These are phyloP conservation scores for Aphidius ervi DNA, from an alignment of 1,140 invertebrate species.

Conservation along the genomic window DNA sequence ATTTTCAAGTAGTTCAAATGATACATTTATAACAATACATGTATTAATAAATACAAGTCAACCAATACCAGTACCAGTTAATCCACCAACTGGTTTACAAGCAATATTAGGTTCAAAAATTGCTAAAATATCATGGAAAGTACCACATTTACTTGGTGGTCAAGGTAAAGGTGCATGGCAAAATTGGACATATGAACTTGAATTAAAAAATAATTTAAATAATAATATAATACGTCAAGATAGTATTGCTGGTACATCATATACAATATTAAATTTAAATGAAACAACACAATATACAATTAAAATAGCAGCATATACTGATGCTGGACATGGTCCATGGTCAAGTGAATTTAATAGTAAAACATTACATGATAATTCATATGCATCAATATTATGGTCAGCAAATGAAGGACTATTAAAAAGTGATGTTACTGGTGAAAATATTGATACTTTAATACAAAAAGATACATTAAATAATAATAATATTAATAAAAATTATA, in stretches of 20 bases:
- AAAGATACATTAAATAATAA: conserved; percentile 54
- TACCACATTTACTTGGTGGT: conserved; percentile 69
- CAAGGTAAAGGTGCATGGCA: conserved; percentile 81
- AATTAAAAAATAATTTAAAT: conserved; percentile 60
- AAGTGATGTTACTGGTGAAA: conserved; percentile 71
- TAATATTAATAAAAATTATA: conserved; percentile 52
- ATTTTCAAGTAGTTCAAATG: conserved; percentile 55
- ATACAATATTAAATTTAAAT: conserved; percentile 63
- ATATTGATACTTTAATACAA: conserved; percentile 62
- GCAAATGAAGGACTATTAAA: conserved; percentile 65
- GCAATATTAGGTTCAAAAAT: conserved; percentile 69
- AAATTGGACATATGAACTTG: conserved; percentile 80
- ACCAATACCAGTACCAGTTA: conserved; percentile 71
- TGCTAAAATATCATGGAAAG: conserved; percentile 76
- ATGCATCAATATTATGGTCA: conserved; percentile 67
- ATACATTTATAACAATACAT: conserved; percentile 54
- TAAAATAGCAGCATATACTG: conserved; percentile 72
- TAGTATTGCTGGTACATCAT: conserved; percentile 61
- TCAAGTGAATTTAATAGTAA: conserved; percentile 68
- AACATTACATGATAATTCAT: conserved; percentile 58
- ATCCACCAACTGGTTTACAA: conserved; percentile 71
- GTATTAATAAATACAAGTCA: conserved; percentile 65
- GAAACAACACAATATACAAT: conserved; percentile 73
- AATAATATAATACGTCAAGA: conserved; percentile 51
- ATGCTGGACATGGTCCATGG: conserved; percentile 73